Evolutionary conservation across 2,113 vertebrate species (phyloP).

Genomic region (Hepsetus odoe): DNA sequence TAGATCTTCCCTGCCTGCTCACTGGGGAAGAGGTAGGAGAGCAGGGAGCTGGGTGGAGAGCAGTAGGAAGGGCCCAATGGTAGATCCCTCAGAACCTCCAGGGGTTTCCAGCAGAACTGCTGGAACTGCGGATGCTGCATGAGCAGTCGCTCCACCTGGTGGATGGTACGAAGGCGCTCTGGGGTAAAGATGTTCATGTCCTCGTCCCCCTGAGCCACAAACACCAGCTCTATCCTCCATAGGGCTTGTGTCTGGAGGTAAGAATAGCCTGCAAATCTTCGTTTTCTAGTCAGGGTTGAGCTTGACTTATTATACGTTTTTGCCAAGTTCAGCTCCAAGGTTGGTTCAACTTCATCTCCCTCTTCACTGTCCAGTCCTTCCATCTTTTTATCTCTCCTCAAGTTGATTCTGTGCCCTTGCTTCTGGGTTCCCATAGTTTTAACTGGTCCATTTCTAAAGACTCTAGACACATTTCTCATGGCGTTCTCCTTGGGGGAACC

Average conservation of each 20-base stretch:
- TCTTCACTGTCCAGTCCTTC: neutral
- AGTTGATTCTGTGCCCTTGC: too few species aligned
- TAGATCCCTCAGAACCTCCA: slow-evolving; percentile 89
- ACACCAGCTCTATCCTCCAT: slow-evolving; percentile 96
- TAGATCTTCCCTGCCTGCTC: slow-evolving; percentile 94
- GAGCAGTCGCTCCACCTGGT: slow-evolving; percentile 88
- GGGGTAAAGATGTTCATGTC: slow-evolving; percentile 96
- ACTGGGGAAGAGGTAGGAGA: slow-evolving; percentile 96
- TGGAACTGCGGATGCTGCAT: slow-evolving; percentile 93
- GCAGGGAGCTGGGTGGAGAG: slow-evolving; percentile 89
- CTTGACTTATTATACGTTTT: neutral
- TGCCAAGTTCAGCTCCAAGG: neutral
- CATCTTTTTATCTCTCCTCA: neutral
- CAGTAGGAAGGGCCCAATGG: slow-evolving; percentile 92
- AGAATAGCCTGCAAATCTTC: slow-evolving; percentile 73
- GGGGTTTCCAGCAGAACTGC: slow-evolving; percentile 97
- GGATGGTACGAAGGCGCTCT: slow-evolving; percentile 88
- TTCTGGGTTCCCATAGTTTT: too few species aligned
- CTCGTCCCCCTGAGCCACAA: slow-evolving; percentile 86
- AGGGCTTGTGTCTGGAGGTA: slow-evolving; percentile 91
- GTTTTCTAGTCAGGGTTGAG: slow-evolving; percentile 53
- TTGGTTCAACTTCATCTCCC: slow-evolving; percentile 9
- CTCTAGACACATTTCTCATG: too few species aligned
- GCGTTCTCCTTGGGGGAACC: too few species aligned
- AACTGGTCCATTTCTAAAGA: too few species aligned